These are phyloP conservation scores for Dolichotis patagonum DNA, from an alignment of 2,113 vertebrate genomes.

Conservation along the genomic window DNA sequence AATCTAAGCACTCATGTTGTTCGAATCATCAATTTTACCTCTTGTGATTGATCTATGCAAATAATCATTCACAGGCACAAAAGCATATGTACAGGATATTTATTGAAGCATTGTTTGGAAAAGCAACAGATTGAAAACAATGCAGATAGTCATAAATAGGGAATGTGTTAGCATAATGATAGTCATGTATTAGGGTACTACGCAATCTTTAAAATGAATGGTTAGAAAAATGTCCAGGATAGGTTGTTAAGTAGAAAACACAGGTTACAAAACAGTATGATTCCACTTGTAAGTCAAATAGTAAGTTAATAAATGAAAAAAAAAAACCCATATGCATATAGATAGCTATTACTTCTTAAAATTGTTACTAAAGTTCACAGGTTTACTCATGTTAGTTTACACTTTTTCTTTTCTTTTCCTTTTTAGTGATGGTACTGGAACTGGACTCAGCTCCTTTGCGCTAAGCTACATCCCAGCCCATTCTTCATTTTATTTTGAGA, in stretches of 20 bases:
- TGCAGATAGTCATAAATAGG: constrained; percentile 19
- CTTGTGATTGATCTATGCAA: constrained; percentile 25
- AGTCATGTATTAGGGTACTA: background rate
- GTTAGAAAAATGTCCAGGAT: constrained; percentile 2
- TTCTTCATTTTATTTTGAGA: background rate
- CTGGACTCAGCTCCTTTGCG: background rate
- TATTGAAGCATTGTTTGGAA: background rate
- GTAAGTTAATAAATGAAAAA: constrained; percentile 28
- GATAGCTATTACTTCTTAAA: background rate
- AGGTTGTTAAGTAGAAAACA: constrained; percentile 33
- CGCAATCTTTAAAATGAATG: background rate
- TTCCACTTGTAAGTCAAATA: constrained; percentile 21
- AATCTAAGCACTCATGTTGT: background rate
- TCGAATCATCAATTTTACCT: background rate
- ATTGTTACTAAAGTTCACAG: constrained; percentile 32
- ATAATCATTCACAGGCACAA: constrained; percentile 32
- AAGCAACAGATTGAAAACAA: constrained; percentile 21
- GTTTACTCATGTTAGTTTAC: background rate
- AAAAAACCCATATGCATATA: background rate
- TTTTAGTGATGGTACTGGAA: background rate
- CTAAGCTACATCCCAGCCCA: background rate
- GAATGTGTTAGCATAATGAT: background rate
- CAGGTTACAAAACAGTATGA: constrained; percentile 21
- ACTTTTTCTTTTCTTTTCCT: background rate
- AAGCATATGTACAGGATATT: background rate